Base-by-base conservation (phyloP, 2,113 vertebrate species). In the Vimba vimba region DNA sequence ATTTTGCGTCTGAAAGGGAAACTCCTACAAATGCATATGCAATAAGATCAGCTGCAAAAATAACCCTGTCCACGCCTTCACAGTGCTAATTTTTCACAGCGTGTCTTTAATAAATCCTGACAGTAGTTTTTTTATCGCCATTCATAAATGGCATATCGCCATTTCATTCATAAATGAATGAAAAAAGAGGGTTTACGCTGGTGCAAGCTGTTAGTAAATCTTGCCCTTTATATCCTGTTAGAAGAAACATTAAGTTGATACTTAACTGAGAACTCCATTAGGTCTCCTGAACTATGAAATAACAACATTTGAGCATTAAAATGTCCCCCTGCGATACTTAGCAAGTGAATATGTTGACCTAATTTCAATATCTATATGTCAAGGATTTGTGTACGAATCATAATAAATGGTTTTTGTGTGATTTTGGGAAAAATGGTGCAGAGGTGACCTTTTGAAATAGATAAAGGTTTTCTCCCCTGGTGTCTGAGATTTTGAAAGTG, bases 351-450 rank as follows among this genome's bases (percentile, higher is more conserved):
- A 74, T 81, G 30, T 33, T 33, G 27, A 64, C 33, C 21, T 59
- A 21, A 86, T 50, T 27, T 74, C n/a, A 13, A 78, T 59, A 75
- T 90, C 27, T 85, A 19, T 75, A 59, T 36, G 71, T 85, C 68
- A 84, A 39, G 52, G 68, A 23, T 62, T 43, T 73, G 43, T 8
- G 39, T n/a, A 5, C 17, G 4, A 77, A 7, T 87, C 88, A 85
- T 11, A 77, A 25, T 15, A 84, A 83, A 82, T 86, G 81, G 93
- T 93, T 94, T 94, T 95, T 93, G 94, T 94, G 94, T 94, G 93
- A 95, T 95, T 95, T 95, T 94, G 88, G 79, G 87, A 91, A 93
- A 95, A 95, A 94, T 83, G 66, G 91, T 92, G 93, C 90, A 94
- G 94, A 94, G 85, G 82, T 84, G 88, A 90, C 79, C 25, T 86